phyloP scores from a whole-genome alignment of 1,140 invertebrate genomes.

The Oreohelix idahoensis region DNA sequence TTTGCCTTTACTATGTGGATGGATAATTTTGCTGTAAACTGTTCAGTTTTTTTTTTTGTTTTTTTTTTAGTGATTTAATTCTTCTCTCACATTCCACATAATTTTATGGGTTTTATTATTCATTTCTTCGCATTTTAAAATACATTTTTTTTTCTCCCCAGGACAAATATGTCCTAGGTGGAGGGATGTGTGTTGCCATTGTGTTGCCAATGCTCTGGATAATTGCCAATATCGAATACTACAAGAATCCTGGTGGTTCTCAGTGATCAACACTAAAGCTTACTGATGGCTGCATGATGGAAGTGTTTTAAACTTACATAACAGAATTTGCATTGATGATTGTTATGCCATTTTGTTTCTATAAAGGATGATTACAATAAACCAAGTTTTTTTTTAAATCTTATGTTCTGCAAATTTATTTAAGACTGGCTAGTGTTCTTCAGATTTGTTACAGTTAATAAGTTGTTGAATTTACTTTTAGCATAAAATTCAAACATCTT shows the following conservation, averaged over 20 bases:
- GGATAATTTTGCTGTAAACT: too few relatives aligned
- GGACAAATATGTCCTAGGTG: not conserved
- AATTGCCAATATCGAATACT: slow-evolving; percentile 19
- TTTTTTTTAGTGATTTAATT: too few relatives aligned
- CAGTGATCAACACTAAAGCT: too few relatives aligned
- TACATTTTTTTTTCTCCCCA: not conserved
- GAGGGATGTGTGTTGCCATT: slow-evolving; percentile 22
- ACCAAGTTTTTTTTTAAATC: too few relatives aligned
- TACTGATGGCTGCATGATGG: not conserved
- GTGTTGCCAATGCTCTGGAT: slow-evolving; percentile 2
- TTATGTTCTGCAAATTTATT: too few relatives aligned
- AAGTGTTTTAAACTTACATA: not conserved
- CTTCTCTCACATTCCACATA: not conserved
- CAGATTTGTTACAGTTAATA: too few relatives aligned
- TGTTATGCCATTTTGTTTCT: not conserved
- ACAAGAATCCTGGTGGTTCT: slow-evolving; percentile 14
- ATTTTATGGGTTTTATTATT: not conserved
- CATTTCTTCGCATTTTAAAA: not conserved
- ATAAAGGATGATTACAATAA: not conserved
- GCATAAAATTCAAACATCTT: too few relatives aligned
- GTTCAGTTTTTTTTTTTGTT: not conserved
- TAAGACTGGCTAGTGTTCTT: too few relatives aligned
- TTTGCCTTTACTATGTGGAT: too few relatives aligned
- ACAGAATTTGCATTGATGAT: not conserved
- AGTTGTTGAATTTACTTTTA: too few relatives aligned